Evolutionary conservation across 1,140 invertebrate genomes (phyloP).

Genomic region (Agrypnia vestita): DNA sequence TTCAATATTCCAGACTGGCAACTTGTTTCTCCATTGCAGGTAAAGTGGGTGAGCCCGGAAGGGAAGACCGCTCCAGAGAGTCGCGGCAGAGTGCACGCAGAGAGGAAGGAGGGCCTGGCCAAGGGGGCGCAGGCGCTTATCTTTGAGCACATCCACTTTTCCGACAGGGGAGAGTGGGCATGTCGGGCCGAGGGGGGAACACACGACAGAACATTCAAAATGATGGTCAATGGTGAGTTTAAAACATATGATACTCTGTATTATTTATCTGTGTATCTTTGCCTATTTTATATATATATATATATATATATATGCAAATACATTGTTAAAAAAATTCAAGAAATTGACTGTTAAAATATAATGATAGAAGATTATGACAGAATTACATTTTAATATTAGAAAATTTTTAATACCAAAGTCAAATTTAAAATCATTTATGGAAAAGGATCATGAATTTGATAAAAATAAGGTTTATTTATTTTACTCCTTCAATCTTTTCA

Average conservation of each 20-base stretch:
- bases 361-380: too few relatives aligned
- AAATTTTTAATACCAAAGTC: too few relatives aligned
- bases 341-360: too few relatives aligned
- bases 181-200: conserved; percentile 63
- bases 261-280: too few relatives aligned
- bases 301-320: too few relatives aligned
- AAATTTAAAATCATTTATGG: too few relatives aligned
- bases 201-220: conserved; percentile 65
- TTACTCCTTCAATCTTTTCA: too few relatives aligned
- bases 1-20: not conserved
- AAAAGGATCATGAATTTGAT: too few relatives aligned
- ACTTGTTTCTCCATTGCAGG: conserved; percentile 35
- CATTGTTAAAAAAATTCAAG: too few relatives aligned
- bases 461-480: too few relatives aligned
- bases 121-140: conserved; percentile 65
- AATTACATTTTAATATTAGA: too few relatives aligned
- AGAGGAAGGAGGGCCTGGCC: conserved; percentile 57
- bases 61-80: conserved; percentile 65
- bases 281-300: too few relatives aligned
- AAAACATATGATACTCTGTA: conserved; percentile 18
- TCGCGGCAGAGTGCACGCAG: conserved; percentile 68
- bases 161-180: conserved; percentile 68
- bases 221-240: conserved; percentile 68
- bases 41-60: conserved; percentile 66
- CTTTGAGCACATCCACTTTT: conserved; percentile 65